Evolutionary conservation across 2,113 vertebrate species (phyloP).

Genomic region (Gymnocephalus cernua): DNA sequence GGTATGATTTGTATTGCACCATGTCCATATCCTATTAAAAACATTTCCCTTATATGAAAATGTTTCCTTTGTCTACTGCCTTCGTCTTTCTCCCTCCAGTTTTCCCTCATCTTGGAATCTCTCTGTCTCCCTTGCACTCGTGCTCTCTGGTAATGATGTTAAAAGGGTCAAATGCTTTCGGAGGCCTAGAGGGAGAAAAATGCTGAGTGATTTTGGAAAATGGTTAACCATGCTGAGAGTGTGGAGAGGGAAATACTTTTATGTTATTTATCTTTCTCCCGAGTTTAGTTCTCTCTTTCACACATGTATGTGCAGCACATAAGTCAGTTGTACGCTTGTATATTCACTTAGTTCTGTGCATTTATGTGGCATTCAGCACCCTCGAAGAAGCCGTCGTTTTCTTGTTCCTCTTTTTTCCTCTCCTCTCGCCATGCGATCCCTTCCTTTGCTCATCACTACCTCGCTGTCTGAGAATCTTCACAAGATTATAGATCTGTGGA

Average conservation of each 20-base stretch:
- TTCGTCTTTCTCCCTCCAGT: conserved; percentile 49
- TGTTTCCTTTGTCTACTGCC: conserved; percentile 5
- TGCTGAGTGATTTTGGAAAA: conserved; percentile 53
- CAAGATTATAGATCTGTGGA: conserved; percentile 48
- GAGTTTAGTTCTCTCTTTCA: conserved; percentile 39
- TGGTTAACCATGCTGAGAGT: conserved; percentile 54
- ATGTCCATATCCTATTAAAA: conserved; percentile 5
- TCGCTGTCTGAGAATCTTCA: conserved; percentile 52
- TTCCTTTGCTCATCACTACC: conserved; percentile 26
- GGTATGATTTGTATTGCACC: background rate
- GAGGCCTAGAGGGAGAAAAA: conserved; percentile 59
- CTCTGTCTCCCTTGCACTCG: conserved; percentile 34
- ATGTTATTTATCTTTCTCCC: conserved; percentile 36
- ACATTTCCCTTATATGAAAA: conserved; percentile 21
- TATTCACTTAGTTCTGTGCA: conserved; percentile 39
- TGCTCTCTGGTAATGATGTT: conserved; percentile 72
- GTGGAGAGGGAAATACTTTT: conserved; percentile 22
- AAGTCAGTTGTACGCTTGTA: conserved; percentile 39
- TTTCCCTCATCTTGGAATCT: conserved; percentile 61
- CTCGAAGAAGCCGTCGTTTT: conserved; percentile 39
- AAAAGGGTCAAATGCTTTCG: conserved; percentile 69
- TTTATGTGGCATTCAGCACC: conserved; percentile 43
- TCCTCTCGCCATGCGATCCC: conserved; percentile 1
- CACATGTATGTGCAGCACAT: conserved; percentile 24
- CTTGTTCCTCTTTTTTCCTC: conserved; percentile 12